Evolutionary conservation across 2,888 invertebrate species (phyloP).

Genomic region (Acleris sparsana): DNA sequence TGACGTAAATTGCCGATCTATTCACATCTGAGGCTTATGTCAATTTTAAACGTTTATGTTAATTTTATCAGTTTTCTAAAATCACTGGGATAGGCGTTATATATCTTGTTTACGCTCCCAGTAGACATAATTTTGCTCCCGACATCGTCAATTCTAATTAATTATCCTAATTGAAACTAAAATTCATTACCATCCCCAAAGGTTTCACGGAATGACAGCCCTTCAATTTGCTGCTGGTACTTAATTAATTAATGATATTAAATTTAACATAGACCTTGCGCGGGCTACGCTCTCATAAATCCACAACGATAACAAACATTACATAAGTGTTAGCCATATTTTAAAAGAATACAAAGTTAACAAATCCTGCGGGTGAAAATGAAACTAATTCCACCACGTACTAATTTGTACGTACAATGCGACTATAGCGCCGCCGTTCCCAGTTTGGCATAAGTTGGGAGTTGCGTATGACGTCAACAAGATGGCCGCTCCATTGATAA

Average conservation of each 20-base stretch:
- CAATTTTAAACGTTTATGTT: no score
- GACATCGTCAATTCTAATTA: no score
- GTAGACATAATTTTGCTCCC: no score
- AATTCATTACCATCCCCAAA: slow-evolving; percentile 10
- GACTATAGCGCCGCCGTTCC: slow-evolving; percentile 12
- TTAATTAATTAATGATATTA: slow-evolving; percentile 21
- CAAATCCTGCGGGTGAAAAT: neutral
- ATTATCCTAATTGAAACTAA: slow-evolving; percentile 8
- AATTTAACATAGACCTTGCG: slow-evolving; percentile 24
- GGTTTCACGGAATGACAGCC: neutral
- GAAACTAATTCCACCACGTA: neutral
- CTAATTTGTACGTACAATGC: neutral
- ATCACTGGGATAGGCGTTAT: no score
- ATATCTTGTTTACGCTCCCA: no score
- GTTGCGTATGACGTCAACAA: slow-evolving; percentile 72
- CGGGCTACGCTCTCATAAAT: slow-evolving; percentile 50
- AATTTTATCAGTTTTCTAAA: no score
- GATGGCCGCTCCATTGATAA: slow-evolving; percentile 77
- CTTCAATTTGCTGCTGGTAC: slow-evolving; percentile 9
- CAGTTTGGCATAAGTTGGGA: slow-evolving; percentile 7
- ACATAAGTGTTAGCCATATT: slow-evolving; percentile 54
- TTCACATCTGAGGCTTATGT: no score
- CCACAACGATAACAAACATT: slow-evolving; percentile 70
- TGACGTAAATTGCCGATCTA: no score
- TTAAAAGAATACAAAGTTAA: slow-evolving; percentile 12